Evolutionary conservation across 1,140 invertebrate species (phyloP), one percentile per base, ranked within the genome.

Genomic region (Drosophila neocordata): DNA sequence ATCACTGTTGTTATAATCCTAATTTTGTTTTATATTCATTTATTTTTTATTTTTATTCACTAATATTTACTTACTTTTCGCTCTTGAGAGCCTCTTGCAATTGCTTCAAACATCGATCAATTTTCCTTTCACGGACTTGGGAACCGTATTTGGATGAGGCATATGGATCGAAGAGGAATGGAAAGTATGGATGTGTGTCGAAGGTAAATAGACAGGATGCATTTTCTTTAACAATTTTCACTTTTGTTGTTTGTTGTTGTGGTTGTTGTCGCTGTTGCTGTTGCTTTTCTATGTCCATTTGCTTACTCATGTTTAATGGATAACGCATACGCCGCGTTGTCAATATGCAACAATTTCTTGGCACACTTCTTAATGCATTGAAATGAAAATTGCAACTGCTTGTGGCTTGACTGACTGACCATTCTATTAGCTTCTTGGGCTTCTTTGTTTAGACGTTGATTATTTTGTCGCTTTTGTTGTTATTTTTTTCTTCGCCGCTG

Each of bases 21-120:
- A n/a, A n/a, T n/a, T n/a, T n/a, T n/a, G n/a, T n/a, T n/a, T n/a
- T n/a, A n/a, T n/a, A n/a, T n/a, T n/a, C n/a, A n/a, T n/a, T n/a
- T n/a, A n/a, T n/a, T n/a, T n/a, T n/a, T n/a, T n/a, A n/a, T n/a
- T n/a, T n/a, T n/a, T n/a, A n/a, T 31, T 31, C 27, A 31, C 27
- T 1, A 31, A 31, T 7, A 31, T 31, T 31, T 31, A 75, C 82
- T 82, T 58, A 85, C 82, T 75, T 87, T 56, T 53, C 53, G 11
- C 18, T 12, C 35, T 71, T 73, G 55, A 87, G 80, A 1, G 79
- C 84, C 15, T 90, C 74, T 37, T 90, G 78, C 34, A 90, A 24
- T 60, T 90, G 89, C 15, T 80, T 87, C 5, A 90, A 60, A 22
- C 89, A 90, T 1, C 89, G 87, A 72, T 89, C 89, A 24, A 90